Conservation (phyloP, 2,888 invertebrate species). For the Tethea ocularis region DNA sequence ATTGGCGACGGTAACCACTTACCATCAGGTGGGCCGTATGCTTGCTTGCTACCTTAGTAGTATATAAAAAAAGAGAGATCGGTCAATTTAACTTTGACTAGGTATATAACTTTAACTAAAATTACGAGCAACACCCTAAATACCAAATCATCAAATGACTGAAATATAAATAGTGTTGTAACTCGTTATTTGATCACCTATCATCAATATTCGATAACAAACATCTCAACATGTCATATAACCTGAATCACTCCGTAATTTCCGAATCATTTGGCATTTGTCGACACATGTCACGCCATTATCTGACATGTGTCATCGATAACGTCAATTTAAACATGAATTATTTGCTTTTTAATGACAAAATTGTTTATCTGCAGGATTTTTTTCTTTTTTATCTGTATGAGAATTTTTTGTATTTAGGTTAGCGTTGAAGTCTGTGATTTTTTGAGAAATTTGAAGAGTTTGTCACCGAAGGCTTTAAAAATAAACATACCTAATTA, state of each 20-base stretch:
- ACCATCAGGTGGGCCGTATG: too few relatives aligned
- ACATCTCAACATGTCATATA: not conserved
- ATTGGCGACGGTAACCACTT: too few relatives aligned
- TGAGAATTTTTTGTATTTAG: conserved; percentile 7
- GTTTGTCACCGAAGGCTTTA: too few relatives aligned
- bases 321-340: conserved; percentile 67
- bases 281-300: conserved; percentile 25
- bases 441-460: too few relatives aligned
- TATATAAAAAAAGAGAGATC: too few relatives aligned
- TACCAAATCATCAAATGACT: not conserved
- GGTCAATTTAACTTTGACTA: too few relatives aligned
- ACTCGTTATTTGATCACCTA: not conserved
- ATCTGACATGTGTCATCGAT: conserved; percentile 57
- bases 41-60: too few relatives aligned
- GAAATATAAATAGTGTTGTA: not conserved
- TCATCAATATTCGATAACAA: not conserved
- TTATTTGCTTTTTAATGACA: conserved; percentile 70
- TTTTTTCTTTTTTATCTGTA: conserved; percentile 27
- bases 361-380: conserved; percentile 26
- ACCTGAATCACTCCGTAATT: conserved; percentile 17
- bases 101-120: too few relatives aligned
- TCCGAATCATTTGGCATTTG: conserved; percentile 14
- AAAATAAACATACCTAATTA: too few relatives aligned
- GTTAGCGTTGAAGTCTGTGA: not conserved
- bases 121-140: too few relatives aligned